These are phyloP conservation scores for Cacoxenus indagator DNA, from an alignment of 2,888 invertebrate species.

Conservation along the genomic window DNA sequence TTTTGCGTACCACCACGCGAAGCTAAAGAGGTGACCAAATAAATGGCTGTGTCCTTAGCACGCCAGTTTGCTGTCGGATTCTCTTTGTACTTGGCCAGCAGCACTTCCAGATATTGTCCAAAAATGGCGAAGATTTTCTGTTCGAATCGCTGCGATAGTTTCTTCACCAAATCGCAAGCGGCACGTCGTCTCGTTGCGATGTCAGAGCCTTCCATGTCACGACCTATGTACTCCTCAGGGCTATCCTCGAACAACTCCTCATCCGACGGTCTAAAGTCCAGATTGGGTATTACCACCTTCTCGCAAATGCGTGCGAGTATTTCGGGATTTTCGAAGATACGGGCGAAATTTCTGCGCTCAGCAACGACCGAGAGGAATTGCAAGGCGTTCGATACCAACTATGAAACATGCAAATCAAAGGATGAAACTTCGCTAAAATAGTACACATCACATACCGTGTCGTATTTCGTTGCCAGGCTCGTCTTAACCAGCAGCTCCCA, in stretches of 20 bases:
- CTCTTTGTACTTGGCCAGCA: constrained; percentile 80
- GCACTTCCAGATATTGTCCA: constrained; percentile 80
- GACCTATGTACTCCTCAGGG: constrained; percentile 95
- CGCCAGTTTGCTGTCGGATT: constrained; percentile 88
- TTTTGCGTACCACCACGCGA: constrained; percentile 90
- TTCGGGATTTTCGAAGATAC: constrained; percentile 88
- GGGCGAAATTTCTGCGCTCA: constrained; percentile 88
- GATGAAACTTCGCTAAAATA: not conserved
- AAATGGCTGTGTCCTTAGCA: constrained; percentile 95
- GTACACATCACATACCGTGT: constrained; percentile 77
- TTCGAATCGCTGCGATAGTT: constrained; percentile 90
- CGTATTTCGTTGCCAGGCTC: constrained; percentile 88
- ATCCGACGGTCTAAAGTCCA: constrained; percentile 95
- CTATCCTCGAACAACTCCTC: constrained; percentile 98
- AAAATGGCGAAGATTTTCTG: constrained; percentile 89
- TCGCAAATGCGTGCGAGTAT: constrained; percentile 94
- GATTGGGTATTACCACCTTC: constrained; percentile 98
- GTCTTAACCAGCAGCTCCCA: constrained; percentile 93
- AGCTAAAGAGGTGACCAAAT: constrained; percentile 94
- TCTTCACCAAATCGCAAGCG: constrained; percentile 96
- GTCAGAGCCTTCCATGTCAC: constrained; percentile 99
- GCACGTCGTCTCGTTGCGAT: constrained; percentile 95
- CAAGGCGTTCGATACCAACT: constrained; percentile 96
- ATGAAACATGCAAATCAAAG: constrained; percentile 31
- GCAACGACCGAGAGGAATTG: constrained; percentile 96